Evolutionary conservation across 2,888 invertebrate genomes (phyloP).

Genomic region (Brenthis daphne): DNA sequence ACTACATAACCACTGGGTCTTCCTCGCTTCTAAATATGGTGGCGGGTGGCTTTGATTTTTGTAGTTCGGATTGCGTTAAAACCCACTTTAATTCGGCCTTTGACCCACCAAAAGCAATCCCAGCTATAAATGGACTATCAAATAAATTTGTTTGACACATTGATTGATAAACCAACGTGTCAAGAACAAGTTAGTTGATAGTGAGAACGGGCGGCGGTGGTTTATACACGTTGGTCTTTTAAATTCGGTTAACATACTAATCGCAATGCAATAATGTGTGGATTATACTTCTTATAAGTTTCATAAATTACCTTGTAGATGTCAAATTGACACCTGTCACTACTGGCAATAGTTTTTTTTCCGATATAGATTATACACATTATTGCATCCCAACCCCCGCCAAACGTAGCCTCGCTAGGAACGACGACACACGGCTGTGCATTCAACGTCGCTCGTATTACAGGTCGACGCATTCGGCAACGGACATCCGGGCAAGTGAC

Average conservation of each 20-base stretch:
- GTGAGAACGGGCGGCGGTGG: conserved; percentile 60
- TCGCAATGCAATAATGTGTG: conserved; percentile 33
- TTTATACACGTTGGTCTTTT: conserved; percentile 32
- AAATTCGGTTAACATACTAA: conserved; percentile 34
- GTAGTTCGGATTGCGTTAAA: conserved; percentile 45
- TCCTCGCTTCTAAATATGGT: conserved; percentile 67
- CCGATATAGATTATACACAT: not conserved
- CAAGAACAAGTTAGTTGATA: conserved; percentile 40
- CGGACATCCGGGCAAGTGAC: conserved; percentile 73
- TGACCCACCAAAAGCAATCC: conserved; percentile 42
- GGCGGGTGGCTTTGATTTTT: conserved; percentile 59
- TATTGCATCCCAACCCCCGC: conserved; percentile 34
- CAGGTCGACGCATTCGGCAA: conserved; percentile 74
- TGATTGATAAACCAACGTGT: conserved; percentile 14
- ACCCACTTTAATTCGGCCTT: conserved; percentile 10
- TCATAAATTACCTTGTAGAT: conserved; percentile 1
- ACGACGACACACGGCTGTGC: conserved; percentile 80
- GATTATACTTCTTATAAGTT: not conserved
- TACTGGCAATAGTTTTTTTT: too few species aligned
- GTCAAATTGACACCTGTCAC: conserved; percentile 1
- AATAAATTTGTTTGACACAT: conserved; percentile 21
- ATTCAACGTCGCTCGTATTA: conserved; percentile 70
- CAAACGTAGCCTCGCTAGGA: conserved; percentile 66
- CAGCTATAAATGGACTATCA: conserved; percentile 44
- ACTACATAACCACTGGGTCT: conserved; percentile 62